Conservation (phyloP, 2,797 vertebrate genomes). For the Propithecus perrieri region DNA sequence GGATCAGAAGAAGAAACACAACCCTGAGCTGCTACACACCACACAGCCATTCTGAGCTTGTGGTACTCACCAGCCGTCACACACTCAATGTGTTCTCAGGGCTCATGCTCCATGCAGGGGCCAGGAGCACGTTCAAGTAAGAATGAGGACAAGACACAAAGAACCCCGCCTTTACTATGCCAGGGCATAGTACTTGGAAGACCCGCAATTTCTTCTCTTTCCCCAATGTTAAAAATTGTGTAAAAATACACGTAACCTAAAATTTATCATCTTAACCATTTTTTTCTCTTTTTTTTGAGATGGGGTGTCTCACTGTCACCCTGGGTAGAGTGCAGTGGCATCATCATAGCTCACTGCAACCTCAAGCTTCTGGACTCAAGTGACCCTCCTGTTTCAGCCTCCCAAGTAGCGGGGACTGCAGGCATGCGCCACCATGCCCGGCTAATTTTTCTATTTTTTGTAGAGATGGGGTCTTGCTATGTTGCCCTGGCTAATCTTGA, state of each 20-base stretch:
- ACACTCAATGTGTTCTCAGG: not conserved
- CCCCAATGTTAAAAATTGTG: not conserved
- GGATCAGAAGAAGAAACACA: not conserved
- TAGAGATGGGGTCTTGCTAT: too few species aligned
- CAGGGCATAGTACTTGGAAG: not conserved
- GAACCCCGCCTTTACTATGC: not conserved
- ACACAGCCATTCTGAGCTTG: not conserved
- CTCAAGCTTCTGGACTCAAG: too few species aligned
- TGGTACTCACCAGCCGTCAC: not conserved
- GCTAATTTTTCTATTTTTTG: too few species aligned
- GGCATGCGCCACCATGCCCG: too few species aligned
- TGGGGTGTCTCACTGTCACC: too few species aligned
- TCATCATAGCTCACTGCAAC: too few species aligned
- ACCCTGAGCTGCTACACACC: not conserved
- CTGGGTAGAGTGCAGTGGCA: too few species aligned
- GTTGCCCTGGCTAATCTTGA: too few species aligned
- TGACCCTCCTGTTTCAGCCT: too few species aligned
- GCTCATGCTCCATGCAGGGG: not conserved
- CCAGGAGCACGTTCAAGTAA: not conserved
- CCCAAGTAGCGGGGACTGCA: too few species aligned
- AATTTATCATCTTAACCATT: not conserved
- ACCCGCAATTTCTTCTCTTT: not conserved
- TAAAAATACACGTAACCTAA: not conserved
- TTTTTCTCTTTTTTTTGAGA: too few species aligned
- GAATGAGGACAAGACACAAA: not conserved